These are phyloP conservation scores for Euzophera pinguis DNA, from an alignment of 2,888 invertebrate genomes.

Conservation along the genomic window DNA sequence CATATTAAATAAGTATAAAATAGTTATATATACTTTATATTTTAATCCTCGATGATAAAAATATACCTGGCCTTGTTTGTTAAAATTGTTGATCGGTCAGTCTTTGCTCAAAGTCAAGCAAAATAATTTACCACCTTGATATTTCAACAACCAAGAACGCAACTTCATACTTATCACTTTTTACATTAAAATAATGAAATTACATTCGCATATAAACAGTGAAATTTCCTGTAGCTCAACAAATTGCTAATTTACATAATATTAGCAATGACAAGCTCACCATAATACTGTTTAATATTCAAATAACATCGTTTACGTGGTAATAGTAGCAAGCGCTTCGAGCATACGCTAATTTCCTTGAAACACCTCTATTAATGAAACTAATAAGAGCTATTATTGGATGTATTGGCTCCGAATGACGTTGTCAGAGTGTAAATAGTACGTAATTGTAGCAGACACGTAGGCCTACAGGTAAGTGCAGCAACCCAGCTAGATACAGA, in stretches of 20 bases:
- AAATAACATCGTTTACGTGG: constrained; percentile 22
- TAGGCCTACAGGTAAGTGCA: constrained; percentile 52
- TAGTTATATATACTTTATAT: no score
- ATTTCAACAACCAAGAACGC: background rate
- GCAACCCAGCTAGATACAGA: constrained; percentile 52
- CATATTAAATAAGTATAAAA: no score
- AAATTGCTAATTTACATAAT: constrained; percentile 19
- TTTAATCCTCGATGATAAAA: background rate
- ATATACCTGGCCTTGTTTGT: background rate
- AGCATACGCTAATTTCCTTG: constrained; percentile 16
- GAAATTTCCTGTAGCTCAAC: background rate
- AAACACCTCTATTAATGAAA: constrained; percentile 34
- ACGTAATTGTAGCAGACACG: constrained; percentile 60
- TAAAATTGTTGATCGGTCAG: background rate
- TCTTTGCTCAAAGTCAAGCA: background rate
- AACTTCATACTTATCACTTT: background rate
- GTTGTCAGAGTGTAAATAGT: constrained; percentile 54
- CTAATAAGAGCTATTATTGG: constrained; percentile 53
- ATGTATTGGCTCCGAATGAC: constrained; percentile 33
- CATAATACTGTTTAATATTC: constrained; percentile 23
- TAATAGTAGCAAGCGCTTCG: constrained; percentile 17
- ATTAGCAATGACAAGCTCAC: constrained; percentile 18
- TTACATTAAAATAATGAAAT: background rate
- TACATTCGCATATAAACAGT: constrained; percentile 12
- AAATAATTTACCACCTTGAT: background rate